These are phyloP conservation scores for Neodontobutis hainanensis DNA, from an alignment of 2,113 vertebrate genomes.

Conservation along the genomic window DNA sequence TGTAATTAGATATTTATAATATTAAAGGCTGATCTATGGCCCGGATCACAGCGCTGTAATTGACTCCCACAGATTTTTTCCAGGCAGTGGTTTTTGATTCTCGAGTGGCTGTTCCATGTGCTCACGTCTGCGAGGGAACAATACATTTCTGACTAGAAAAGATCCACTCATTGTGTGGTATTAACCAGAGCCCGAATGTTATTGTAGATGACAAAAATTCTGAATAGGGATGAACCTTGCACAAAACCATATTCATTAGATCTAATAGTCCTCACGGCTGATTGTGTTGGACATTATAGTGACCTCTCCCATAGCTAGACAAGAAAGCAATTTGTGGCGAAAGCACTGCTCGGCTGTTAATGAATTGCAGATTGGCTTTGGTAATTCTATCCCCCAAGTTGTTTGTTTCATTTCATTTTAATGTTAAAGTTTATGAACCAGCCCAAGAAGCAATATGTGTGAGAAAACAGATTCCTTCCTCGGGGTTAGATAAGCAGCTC, in stretches of 20 bases:
- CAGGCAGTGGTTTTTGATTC: constrained; percentile 19
- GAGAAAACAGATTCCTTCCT: constrained; percentile 8
- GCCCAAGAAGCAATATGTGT: constrained; percentile 23
- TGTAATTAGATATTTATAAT: constrained; percentile 67
- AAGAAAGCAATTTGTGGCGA: constrained; percentile 37
- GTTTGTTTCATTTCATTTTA: constrained; percentile 44
- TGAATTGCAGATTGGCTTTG: constrained; percentile 49
- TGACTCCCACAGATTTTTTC: constrained; percentile 53
- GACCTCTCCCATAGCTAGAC: neutral
- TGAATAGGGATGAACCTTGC: neutral
- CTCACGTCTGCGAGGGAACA: constrained; percentile 8
- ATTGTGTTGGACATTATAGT: constrained; percentile 5
- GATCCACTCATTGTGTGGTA: neutral
- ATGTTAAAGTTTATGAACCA: constrained; percentile 41
- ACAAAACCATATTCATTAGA: neutral
- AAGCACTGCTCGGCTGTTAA: constrained; percentile 37
- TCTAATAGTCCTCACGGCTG: neutral
- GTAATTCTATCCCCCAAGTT: constrained; percentile 51
- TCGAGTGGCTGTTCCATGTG: constrained; percentile 1
- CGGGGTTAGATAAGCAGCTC: constrained; percentile 22
- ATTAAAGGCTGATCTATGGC: constrained; percentile 64
- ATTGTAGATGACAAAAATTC: neutral
- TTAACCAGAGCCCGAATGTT: neutral
- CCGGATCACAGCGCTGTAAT: constrained; percentile 53
- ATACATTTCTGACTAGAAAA: neutral